Conservation (phyloP, 2,797 vertebrate genomes). For the Gorsachius magnificus region DNA sequence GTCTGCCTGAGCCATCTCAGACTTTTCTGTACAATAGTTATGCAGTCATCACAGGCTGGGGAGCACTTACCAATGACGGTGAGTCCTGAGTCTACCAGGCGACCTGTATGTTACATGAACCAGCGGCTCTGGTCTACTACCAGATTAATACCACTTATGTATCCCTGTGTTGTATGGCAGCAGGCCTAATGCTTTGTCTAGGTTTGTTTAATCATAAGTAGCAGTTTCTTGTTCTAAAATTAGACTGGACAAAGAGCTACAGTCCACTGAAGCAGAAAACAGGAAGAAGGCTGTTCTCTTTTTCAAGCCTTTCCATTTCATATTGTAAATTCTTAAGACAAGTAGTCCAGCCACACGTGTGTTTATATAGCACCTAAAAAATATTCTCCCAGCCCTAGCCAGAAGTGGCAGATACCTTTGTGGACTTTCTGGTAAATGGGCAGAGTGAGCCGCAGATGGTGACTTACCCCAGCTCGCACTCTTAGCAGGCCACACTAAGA, state of each 20-base stretch:
- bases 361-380: neutral
- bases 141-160: neutral
- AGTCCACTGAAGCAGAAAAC: neutral
- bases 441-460: neutral
- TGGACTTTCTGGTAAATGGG: neutral
- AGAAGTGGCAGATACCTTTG: neutral
- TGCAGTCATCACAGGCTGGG: conserved; percentile 77
- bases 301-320: neutral
- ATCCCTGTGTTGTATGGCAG: neutral
- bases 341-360: neutral
- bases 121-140: neutral
- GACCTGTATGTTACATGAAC: neutral
- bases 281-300: neutral
- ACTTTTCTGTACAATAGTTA: conserved; percentile 61
- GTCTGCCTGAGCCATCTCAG: conserved; percentile 73
- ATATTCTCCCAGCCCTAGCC: neutral
- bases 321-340: neutral
- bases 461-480: neutral
- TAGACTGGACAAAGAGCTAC: neutral
- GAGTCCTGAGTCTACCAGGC: conserved; percentile 4
- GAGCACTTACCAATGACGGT: conserved; percentile 71
- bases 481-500: neutral
- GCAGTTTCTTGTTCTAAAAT: neutral
- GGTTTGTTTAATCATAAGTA: neutral
- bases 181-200: neutral